Base-by-base conservation (phyloP, 2,113 vertebrate genomes). In the Procavia capensis region DNA sequence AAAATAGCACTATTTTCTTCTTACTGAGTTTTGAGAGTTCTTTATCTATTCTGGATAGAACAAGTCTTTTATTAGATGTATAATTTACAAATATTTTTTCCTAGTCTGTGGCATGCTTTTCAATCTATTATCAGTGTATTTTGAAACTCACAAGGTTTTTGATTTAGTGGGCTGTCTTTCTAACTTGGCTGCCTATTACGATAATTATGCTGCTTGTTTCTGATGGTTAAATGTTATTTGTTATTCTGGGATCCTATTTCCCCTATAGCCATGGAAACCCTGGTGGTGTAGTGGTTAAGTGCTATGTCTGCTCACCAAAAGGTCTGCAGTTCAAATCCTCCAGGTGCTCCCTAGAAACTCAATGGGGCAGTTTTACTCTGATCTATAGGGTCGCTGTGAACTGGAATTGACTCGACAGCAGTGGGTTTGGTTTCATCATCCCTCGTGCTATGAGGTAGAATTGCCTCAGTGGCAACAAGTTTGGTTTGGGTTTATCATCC, bases 111-210 rank as follows among this genome's bases (percentile, higher is more conserved):
- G 54, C 41, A 90, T 91, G 47, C 68, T 85, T 90, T 86, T 85
- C 83, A 70, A n/a, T 90, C 64, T 94, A 45, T 83, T 27, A 50
- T 63, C 9, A 22, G n/a, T 24, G 39, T 47, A 34, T 90, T 91
- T 85, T 72, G 70, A 88, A 83, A 50, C 89, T 93, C 45, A 64
- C 47, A 68, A 13, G 6, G 10, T 81, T 93, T 90, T 24, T 27
- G 36, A 76, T 79, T 78, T 95, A 90, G 94, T 85, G 66, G 17
- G 88, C 45, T 68, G 29, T 39, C 39, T 27, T 79, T 79, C 75
- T 10, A 82, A 86, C 6, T 24, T 88, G 39, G 74, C 85, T 45
- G 36, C 34, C 79, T 50, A 43, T 92, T 61, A 72, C 0, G 5
- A 27, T 79, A 94, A 83, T 85, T 36, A 80, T 5, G 59, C 45